Base-by-base conservation (phyloP, 2,888 invertebrate genomes). In the Drosophila trichaetosa region DNA sequence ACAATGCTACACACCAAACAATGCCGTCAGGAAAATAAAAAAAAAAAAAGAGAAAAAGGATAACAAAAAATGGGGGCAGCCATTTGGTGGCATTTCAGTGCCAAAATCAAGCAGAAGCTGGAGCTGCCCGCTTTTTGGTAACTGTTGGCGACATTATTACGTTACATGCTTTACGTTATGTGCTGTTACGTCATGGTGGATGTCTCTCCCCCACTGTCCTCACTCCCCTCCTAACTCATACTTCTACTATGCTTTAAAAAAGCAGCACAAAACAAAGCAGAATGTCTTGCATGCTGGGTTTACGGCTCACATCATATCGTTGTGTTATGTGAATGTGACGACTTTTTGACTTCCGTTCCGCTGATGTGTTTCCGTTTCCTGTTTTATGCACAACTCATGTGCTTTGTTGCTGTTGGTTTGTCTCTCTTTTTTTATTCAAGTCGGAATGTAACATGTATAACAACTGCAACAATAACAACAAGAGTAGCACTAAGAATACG, bases 361-460 rank as follows among this genome's bases (percentile, higher is more conserved):
- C 91, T 92, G 91, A 92, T 91, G 91, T 92, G 88, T 91, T 92
- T 92, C 92, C 91, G 91, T 83, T 92, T 92, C 91, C 92, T 90
- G 87, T 78, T 83, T 82, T 81, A 89, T 89, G 77, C 87, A 81
- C 69, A 87, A 81, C 89, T 83, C 81, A 76, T 84, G 78, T 73
- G 64, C 63, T 67, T 63, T 64, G 68, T 73, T 66, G 68, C n/a
- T 62, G 64, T 62, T 71, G 72, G 67, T 60, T 51, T 66, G 62
- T 42, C 60, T n/a, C 29, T 68, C 6, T 29, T 57, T 29, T 57
- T 40, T 29, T 40, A 13, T 29, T 27, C 36, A 53, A 66, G 10
- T 33, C 58, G 59, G 62, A 70, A 68, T 79, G 80, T 83, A 75
- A 86, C 86, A 86, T 81, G 83, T 85, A 87, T 88, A 83, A 90